phyloP scores from a whole-genome alignment of 1,140 invertebrate species.

The Caenorhabditis tropicalis region DNA sequence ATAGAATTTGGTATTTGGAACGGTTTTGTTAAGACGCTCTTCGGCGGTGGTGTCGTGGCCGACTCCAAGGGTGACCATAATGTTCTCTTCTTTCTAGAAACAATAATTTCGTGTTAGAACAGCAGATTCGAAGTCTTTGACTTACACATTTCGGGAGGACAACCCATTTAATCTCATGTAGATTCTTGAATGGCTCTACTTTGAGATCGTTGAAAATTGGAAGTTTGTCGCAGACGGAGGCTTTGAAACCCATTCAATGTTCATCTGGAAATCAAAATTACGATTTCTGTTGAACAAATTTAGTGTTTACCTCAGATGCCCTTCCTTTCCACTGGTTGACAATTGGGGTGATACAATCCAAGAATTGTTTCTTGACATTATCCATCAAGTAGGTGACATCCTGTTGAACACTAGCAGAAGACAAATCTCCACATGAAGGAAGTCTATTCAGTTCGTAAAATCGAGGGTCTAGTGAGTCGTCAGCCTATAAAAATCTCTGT shows the following conservation, averaged over 20 bases:
- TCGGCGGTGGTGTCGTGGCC: constrained; percentile 41
- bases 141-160: not conserved
- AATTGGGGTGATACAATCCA: not conserved
- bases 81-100: constrained; percentile 21
- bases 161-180: not conserved
- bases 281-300: too few species aligned
- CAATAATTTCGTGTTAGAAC: not conserved
- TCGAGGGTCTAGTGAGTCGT: not conserved
- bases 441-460: not conserved
- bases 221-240: not conserved
- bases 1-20: constrained; percentile 3
- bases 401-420: not conserved
- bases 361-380: not conserved
- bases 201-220: not conserved
- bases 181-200: not conserved
- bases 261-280: not conserved
- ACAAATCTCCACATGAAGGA: not conserved
- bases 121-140: not conserved
- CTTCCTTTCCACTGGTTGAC: not conserved
- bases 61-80: constrained; percentile 24
- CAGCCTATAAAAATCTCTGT: too few species aligned
- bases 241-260: not conserved
- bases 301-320: not conserved
- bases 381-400: not conserved
- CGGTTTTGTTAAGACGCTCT: not conserved